Percentiles rank a stretch among this genome's conserved stretches.
These are phyloP conservation scores for Pachymerium ferrugineum DNA, from an alignment of 2,888 invertebrate genomes.

Conservation along the genomic window DNA sequence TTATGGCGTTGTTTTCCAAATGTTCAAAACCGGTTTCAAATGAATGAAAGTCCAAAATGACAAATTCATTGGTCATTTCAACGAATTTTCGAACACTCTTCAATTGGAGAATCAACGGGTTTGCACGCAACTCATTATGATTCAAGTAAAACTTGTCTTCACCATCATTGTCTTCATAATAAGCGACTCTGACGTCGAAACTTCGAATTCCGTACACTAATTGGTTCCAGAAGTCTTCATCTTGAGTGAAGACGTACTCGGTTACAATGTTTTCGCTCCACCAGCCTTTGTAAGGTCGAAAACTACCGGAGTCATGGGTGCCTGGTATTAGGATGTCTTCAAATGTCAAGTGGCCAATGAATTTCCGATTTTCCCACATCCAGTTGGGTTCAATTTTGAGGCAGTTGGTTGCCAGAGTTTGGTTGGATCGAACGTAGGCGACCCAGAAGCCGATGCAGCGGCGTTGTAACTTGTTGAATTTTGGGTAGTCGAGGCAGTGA, in stretches of 20 bases:
- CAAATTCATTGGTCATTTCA: conserved; percentile 40
- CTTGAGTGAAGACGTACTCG: conserved; percentile 52
- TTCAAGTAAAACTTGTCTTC: conserved; percentile 60
- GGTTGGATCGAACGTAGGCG: conserved; percentile 37
- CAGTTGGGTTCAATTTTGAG: conserved; percentile 36
- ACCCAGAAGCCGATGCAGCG: conserved; percentile 39
- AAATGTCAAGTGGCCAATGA: background rate
- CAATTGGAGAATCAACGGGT: conserved; percentile 58
- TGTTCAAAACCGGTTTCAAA: conserved; percentile 62
- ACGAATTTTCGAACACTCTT: conserved; percentile 42
- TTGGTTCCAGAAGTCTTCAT: conserved; percentile 73
- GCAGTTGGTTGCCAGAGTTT: conserved; percentile 35
- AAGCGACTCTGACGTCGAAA: conserved; percentile 72
- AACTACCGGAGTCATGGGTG: conserved; percentile 39
- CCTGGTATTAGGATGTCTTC: conserved; percentile 28
- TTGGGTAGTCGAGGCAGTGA: background rate
- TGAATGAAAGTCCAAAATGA: conserved; percentile 75
- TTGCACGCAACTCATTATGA: conserved; percentile 64
- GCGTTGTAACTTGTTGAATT: background rate
- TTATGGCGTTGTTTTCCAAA: conserved; percentile 39
- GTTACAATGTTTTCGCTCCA: conserved; percentile 29
- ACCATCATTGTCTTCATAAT: conserved; percentile 53
- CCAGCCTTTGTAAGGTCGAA: conserved; percentile 28
- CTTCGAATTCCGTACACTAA: conserved; percentile 75
- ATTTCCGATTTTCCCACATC: conserved; percentile 37